A percentile compares a stretch with the other conserved stretches of the same genome.
phyloP scores from a whole-genome alignment of 2,888 invertebrate species.

The Callimorpha dominula region DNA sequence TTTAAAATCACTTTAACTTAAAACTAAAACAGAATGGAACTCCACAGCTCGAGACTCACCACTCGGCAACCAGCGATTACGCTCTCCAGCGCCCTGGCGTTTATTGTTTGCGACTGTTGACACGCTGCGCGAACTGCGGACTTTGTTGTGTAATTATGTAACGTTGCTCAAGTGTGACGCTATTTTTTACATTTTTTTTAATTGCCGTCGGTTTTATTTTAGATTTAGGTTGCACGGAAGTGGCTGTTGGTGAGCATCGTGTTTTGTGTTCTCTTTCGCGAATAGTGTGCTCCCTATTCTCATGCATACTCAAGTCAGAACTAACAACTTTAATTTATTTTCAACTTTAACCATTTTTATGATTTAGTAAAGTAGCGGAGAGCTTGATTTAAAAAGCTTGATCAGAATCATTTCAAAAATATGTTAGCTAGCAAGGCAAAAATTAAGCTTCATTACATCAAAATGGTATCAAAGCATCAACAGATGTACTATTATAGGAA shows the following conservation, averaged over 20 bases:
- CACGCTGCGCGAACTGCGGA: slow-evolving; percentile 41
- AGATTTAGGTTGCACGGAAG: slow-evolving; percentile 41
- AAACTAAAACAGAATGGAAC: slow-evolving; percentile 36
- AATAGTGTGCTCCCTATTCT: not conserved
- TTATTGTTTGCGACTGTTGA: slow-evolving; percentile 56
- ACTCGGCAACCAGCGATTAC: slow-evolving; percentile 46
- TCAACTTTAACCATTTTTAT: too few relatives aligned
- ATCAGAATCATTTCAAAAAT: too few relatives aligned
- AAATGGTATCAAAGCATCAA: too few relatives aligned
- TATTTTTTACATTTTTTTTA: slow-evolving; percentile 46
- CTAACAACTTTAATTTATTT: too few relatives aligned
- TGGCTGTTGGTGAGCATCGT: slow-evolving; percentile 13
- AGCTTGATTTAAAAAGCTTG: too few relatives aligned
- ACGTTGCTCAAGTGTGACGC: slow-evolving; percentile 45
- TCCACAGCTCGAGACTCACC: slow-evolving; percentile 28
- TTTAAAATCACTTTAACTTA: slow-evolving; percentile 28
- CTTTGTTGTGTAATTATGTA: slow-evolving; percentile 54
- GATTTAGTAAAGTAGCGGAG: too few relatives aligned
- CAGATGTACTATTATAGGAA: too few relatives aligned
- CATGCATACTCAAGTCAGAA: not conserved
- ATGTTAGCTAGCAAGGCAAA: too few relatives aligned
- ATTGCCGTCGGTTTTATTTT: slow-evolving; percentile 47
- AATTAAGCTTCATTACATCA: too few relatives aligned
- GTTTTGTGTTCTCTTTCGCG: not conserved
- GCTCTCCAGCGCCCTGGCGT: slow-evolving; percentile 44